phyloP scores from a whole-genome alignment of 2,797 vertebrate genomes.

The Trematomus bernacchii region DNA sequence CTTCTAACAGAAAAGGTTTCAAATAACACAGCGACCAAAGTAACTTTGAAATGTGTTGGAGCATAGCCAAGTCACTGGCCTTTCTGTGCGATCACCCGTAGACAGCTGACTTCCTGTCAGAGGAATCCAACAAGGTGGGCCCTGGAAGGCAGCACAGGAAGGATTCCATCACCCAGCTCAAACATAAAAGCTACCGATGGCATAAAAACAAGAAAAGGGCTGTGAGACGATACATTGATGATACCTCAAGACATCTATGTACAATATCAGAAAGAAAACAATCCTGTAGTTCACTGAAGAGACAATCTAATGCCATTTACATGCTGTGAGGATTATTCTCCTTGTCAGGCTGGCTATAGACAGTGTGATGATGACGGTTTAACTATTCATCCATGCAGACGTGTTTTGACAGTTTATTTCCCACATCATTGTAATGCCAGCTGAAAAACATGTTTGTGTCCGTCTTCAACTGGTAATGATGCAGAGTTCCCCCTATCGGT shows the following conservation, averaged over 20 bases:
- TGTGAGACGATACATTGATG: conserved; percentile 12
- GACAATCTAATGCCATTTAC: conserved; percentile 23
- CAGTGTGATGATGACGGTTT: conserved; percentile 16
- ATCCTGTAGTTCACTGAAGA: conserved; percentile 41
- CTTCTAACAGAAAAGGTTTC: not conserved
- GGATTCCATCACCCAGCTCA: not conserved
- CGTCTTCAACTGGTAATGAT: conserved; percentile 10
- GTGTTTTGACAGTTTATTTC: not conserved
- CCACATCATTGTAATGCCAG: conserved; percentile 21
- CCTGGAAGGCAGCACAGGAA: conserved; percentile 30
- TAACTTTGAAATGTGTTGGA: not conserved
- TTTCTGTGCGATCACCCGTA: not conserved
- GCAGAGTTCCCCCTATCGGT: not conserved
- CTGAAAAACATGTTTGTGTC: not conserved
- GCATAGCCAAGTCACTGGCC: not conserved
- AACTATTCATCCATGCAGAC: conserved; percentile 49
- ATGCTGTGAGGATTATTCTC: conserved; percentile 33
- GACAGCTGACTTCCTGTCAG: not conserved
- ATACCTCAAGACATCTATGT: conserved; percentile 44
- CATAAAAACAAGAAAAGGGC: conserved; percentile 33
- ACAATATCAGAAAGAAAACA: conserved; percentile 56
- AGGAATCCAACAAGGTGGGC: not conserved
- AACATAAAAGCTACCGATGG: conserved; percentile 32
- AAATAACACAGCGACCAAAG: not conserved
- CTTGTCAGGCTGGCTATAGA: not conserved